Evolutionary conservation across 1,140 invertebrate genomes (phyloP).

Genomic region (Pteromalus puparum): DNA sequence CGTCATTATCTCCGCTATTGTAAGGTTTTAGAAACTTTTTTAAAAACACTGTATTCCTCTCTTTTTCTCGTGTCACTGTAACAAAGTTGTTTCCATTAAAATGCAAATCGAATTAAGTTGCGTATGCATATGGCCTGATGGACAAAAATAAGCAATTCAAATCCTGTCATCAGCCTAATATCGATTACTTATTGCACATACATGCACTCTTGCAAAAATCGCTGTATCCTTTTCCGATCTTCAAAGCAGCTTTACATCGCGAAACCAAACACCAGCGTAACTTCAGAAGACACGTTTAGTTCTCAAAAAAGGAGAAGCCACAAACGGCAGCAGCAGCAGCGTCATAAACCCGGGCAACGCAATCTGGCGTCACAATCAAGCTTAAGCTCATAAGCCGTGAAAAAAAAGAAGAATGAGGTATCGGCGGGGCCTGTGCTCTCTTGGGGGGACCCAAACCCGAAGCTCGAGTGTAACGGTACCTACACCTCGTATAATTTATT

Average conservation of each 20-base stretch:
- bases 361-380: slow-evolving; percentile 12
- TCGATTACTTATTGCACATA: not conserved
- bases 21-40: not conserved
- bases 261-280: not conserved
- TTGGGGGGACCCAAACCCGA: slow-evolving; percentile 26
- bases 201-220: not conserved
- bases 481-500: slow-evolving; percentile 48
- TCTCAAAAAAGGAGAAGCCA: not conserved
- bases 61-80: no score
- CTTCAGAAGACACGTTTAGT: not conserved
- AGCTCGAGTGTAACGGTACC: slow-evolving; percentile 35
- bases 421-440: not conserved
- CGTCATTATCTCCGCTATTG: not conserved
- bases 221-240: not conserved
- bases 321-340: not conserved
- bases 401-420: not conserved
- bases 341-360: not conserved
- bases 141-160: not conserved
- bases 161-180: no score
- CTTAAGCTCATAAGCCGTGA: not conserved
- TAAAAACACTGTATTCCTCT: not conserved
- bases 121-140: not conserved
- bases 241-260: not conserved
- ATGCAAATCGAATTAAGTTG: no score
- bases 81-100: no score